These are phyloP conservation scores for Archivesica marissinica DNA, from an alignment of 1,140 invertebrate species.

Conservation along the genomic window DNA sequence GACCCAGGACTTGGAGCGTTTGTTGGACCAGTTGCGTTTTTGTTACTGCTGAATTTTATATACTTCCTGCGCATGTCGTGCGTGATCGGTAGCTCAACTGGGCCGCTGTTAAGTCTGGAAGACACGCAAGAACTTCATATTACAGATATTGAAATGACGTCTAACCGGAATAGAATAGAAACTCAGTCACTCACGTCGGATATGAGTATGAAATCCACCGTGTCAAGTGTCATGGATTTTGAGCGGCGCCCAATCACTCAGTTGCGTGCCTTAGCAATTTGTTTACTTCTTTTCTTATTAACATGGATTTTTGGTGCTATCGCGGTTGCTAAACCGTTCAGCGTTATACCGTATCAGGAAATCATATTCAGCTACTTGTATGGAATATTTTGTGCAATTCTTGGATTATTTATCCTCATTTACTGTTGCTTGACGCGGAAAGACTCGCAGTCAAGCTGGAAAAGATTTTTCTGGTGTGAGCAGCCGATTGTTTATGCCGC, in stretches of 20 bases:
- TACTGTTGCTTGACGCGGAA: slow-evolving; percentile 93
- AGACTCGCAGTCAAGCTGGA: slow-evolving; percentile 88
- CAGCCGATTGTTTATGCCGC: slow-evolving; percentile 71
- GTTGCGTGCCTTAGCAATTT: slow-evolving; percentile 91
- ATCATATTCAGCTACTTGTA: slow-evolving; percentile 92
- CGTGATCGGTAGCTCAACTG: slow-evolving; percentile 85
- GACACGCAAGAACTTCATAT: slow-evolving; percentile 84
- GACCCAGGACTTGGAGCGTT: slow-evolving; percentile 92
- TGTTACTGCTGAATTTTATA: slow-evolving; percentile 90
- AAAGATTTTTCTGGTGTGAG: slow-evolving; percentile 75
- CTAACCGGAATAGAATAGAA: slow-evolving; percentile 56
- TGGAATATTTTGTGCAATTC: slow-evolving; percentile 88
- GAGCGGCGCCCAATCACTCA: slow-evolving; percentile 93
- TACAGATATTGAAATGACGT: slow-evolving; percentile 86
- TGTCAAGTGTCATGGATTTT: slow-evolving; percentile 90
- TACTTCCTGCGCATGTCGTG: slow-evolving; percentile 91
- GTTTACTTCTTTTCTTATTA: slow-evolving; percentile 89
- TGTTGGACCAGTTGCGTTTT: slow-evolving; percentile 90
- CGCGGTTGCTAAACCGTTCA: slow-evolving; percentile 82
- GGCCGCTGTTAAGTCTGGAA: slow-evolving; percentile 67
- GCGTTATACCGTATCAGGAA: slow-evolving; percentile 88
- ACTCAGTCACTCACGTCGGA: slow-evolving; percentile 67
- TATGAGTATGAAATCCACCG: slow-evolving; percentile 85
- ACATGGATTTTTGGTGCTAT: slow-evolving; percentile 90
- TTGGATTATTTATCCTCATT: slow-evolving; percentile 93